Percentiles rank a stretch among this genome's conserved stretches.
These are phyloP conservation scores for Yoshiicerus persimilis DNA, from an alignment of 1,140 invertebrate genomes.

Conservation along the genomic window DNA sequence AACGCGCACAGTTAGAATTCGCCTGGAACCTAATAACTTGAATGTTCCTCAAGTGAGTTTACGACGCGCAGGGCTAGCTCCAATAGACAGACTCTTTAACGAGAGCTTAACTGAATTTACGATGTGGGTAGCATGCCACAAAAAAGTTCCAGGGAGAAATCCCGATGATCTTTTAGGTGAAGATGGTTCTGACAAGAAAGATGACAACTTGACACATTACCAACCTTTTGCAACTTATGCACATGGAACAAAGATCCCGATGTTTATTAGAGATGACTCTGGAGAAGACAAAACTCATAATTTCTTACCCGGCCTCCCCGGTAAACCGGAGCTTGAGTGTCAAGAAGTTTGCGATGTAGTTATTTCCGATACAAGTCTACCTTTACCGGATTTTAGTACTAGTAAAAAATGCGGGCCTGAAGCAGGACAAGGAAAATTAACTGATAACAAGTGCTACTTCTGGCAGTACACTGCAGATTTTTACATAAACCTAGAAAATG, in stretches of 20 bases:
- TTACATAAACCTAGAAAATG: neutral
- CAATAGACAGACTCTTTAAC: neutral
- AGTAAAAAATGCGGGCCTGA: neutral
- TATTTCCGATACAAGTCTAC: neutral
- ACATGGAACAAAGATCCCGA: neutral
- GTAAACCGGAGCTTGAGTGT: neutral
- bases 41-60: neutral
- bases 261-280: neutral
- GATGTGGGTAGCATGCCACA: neutral
- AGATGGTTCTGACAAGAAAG: too few relatives aligned
- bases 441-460: neutral
- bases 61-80: neutral
- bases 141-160: neutral
- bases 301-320: too few relatives aligned
- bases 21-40: too few relatives aligned
- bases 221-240: neutral
- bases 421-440: neutral
- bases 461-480: neutral
- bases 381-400: neutral
- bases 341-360: neutral
- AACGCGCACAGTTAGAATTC: neutral
- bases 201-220: neutral
- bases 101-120: neutral
- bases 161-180: neutral
- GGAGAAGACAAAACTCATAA: neutral